Evolutionary conservation across 2,797 vertebrate species (phyloP).

Genomic region (Acropternis orthonyx): DNA sequence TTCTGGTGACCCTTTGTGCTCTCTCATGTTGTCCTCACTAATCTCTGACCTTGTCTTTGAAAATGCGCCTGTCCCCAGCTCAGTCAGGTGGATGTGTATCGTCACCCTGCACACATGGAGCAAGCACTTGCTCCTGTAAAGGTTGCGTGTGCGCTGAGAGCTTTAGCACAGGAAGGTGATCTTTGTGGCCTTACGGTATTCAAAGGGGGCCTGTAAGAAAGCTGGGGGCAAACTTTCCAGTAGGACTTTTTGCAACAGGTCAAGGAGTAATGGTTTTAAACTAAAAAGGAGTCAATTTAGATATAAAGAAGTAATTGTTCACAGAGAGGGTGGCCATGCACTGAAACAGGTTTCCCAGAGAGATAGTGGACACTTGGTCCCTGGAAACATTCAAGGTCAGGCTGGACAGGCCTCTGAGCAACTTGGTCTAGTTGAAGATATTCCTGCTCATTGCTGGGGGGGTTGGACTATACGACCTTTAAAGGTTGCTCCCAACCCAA

Average conservation of each 20-base stretch:
- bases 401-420: background rate
- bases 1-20: background rate
- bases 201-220: background rate
- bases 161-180: background rate
- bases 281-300: background rate
- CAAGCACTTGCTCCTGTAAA: background rate
- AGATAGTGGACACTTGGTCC: background rate
- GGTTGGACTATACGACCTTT: background rate
- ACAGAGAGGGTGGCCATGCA: background rate
- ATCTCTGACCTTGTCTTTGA: fast-evolving
- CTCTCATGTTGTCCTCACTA: background rate
- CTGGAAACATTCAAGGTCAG: background rate
- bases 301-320: background rate
- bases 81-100: fast-evolving
- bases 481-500: background rate
- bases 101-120: fast-evolving
- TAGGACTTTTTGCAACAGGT: background rate
- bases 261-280: background rate
- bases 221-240: background rate
- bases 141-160: background rate
- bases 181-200: background rate
- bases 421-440: background rate
- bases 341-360: background rate
- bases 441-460: background rate
- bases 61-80: background rate